phyloP scores from a whole-genome alignment of 2,797 vertebrate genomes.

The Aphelocoma californica region DNA sequence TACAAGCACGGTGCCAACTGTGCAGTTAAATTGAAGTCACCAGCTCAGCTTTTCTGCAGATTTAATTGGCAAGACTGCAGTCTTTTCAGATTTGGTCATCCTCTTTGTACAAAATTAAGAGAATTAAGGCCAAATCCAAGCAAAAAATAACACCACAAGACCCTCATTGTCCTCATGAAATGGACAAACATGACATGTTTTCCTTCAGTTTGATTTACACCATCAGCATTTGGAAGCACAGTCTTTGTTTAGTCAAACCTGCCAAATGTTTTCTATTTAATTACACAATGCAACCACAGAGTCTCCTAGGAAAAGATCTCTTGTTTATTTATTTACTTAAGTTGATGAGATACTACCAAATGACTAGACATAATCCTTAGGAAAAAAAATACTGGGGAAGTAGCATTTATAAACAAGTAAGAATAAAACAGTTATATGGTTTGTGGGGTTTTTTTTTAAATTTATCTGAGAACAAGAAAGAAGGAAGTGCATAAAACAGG shows the following conservation, averaged over 20 bases:
- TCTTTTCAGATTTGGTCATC: conserved; percentile 24
- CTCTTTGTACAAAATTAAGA: conserved; percentile 26
- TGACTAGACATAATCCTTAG: not conserved
- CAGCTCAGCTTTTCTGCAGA: conserved; percentile 27
- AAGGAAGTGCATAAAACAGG: not conserved
- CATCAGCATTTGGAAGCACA: conserved; percentile 24
- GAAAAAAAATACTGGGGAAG: not conserved
- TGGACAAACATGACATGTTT: not conserved
- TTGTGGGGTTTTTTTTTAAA: not conserved
- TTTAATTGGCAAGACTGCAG: conserved; percentile 24
- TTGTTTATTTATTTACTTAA: conserved; percentile 16
- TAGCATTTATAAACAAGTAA: not conserved
- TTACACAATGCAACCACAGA: conserved; percentile 30
- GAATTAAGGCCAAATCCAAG: conserved; percentile 27
- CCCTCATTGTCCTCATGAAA: not conserved
- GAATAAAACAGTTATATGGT: not conserved
- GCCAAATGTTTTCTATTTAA: conserved; percentile 53
- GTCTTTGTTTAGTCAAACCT: conserved; percentile 36
- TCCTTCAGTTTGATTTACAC: conserved; percentile 38
- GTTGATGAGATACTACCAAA: conserved; percentile 9
- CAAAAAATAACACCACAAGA: conserved; percentile 9
- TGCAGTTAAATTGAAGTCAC: not conserved
- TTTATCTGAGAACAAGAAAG: not conserved
- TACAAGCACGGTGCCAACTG: not conserved
- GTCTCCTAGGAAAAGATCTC: not conserved